Percentiles rank a stretch among this genome's conserved stretches.
Evolutionary conservation across 2,888 invertebrate species (phyloP).

Genomic region (Arge pagana): DNA sequence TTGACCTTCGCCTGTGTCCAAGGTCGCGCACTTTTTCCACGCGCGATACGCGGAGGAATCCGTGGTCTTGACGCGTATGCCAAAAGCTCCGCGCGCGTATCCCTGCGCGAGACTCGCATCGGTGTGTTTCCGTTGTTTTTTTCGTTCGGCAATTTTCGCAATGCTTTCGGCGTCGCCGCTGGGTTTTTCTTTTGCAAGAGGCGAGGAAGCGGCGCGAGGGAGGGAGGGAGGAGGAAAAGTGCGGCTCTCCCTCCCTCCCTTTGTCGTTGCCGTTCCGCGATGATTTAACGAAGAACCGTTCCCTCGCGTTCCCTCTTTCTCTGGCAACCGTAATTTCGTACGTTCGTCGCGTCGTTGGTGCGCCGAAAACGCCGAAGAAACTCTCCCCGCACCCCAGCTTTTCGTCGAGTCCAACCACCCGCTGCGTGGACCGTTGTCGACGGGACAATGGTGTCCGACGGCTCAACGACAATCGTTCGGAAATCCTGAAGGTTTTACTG

Average conservation of each 20-base stretch:
- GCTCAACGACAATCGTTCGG: constrained; percentile 43
- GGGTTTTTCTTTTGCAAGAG: no score
- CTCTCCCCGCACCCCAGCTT: constrained; percentile 13
- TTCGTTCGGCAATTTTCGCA: no score
- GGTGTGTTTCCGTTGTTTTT: no score
- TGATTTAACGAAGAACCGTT: constrained; percentile 25
- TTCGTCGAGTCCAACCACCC: constrained; percentile 19
- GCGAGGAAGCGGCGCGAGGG: neutral
- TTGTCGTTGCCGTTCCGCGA: constrained; percentile 1
- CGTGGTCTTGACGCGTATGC: no score
- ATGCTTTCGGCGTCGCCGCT: no score
- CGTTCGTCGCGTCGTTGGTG: neutral
- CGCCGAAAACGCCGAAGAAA: constrained; percentile 8
- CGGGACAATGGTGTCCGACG: constrained; percentile 29
- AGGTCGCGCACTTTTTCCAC: no score
- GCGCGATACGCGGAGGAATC: no score
- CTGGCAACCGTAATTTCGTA: neutral
- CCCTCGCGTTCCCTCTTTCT: neutral
- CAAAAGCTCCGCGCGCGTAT: no score
- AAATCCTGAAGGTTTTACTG: constrained; percentile 52
- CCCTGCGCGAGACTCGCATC: no score
- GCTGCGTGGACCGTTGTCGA: constrained; percentile 16
- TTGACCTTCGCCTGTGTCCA: no score
- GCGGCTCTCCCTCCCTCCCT: constrained; percentile 35
- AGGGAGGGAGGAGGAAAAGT: constrained; percentile 13